Base-by-base conservation (phyloP, 2,797 vertebrate species). In the Remorina albescens region DNA sequence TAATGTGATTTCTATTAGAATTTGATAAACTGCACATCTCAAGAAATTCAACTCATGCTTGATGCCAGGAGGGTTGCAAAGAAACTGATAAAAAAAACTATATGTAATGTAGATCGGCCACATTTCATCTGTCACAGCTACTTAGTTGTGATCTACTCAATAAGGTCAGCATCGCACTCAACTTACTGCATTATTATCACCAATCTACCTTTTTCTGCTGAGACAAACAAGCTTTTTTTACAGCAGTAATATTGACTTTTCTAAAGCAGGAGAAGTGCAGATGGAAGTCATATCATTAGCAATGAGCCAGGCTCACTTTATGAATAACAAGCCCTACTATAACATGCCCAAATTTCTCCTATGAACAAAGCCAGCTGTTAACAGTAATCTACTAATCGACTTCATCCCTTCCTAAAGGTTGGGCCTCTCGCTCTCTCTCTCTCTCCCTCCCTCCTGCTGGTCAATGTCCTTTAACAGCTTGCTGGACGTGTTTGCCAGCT, bases 401-500 rank as follows among this genome's bases (percentile, higher is more conserved):
- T 25, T 25, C 23, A 50, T 25, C 47, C 6, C 15, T 13, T 3
- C 23, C 47, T 16, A 16, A 50, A 16, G 18, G 5, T 47, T 58
- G 2, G 2, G 25, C 12, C 8, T 50, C 15, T 54, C 37, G 12
- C 23, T 37, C 25, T n/a, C n/a, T n/a, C n/a, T n/a, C n/a, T n/a
- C n/a, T n/a, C n/a, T n/a, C n/a, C n/a, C n/a, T n/a, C 30, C 30
- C 8, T 36, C n/a, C 13, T 67, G 19, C 16, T 8, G 2, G 44
- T 49, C 42, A 26, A 1, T 16, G 57, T 64, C 37, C 32, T 37
- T n/a, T 19, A 46, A 75, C 26, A 47, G 44, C 11, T 23, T 21
- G 55, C 12, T 19, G 30, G 46, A 26, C 57, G 41, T 58, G 39
- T 41, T 18, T 2, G 46, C 23, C 64, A 25, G 68, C 34, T 80